These are phyloP conservation scores for Lithophane leautieri DNA, from an alignment of 2,888 invertebrate genomes.

Conservation along the genomic window DNA sequence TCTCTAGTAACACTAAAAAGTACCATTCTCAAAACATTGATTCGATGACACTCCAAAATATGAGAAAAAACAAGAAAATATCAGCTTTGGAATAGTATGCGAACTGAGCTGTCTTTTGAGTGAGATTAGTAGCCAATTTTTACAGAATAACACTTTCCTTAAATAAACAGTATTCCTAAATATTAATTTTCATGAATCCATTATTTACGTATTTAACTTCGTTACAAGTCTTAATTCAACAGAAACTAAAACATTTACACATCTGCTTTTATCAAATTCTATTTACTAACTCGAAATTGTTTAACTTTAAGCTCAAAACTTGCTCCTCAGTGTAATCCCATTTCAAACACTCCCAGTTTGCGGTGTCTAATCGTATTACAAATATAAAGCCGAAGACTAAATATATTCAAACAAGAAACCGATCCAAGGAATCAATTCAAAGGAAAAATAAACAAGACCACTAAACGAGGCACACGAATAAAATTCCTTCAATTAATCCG, in stretches of 20 bases:
- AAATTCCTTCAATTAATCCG: constrained; percentile 60
- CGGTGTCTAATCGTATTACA: constrained; percentile 44
- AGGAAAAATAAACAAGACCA: constrained; percentile 55
- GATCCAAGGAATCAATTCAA: constrained; percentile 45
- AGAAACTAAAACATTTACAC: constrained; percentile 42
- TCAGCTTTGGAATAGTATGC: background rate
- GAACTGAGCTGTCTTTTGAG: background rate
- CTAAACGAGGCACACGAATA: constrained; percentile 34
- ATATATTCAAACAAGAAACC: constrained; percentile 49
- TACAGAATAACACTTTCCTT: background rate
- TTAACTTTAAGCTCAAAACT: constrained; percentile 37
- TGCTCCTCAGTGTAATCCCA: constrained; percentile 37
- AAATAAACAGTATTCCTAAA: background rate
- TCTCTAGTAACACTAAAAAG: too few species aligned
- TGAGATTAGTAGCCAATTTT: background rate
- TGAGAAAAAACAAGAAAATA: background rate
- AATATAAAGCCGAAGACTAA: constrained; percentile 27
- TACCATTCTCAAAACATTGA: too few species aligned
- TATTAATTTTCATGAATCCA: background rate
- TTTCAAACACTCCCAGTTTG: constrained; percentile 47
- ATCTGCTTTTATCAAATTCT: constrained; percentile 33
- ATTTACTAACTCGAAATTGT: constrained; percentile 24
- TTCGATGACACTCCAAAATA: background rate
- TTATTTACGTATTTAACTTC: constrained; percentile 16
- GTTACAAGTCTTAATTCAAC: constrained; percentile 8